Evolutionary conservation across 2,888 invertebrate genomes (phyloP).

Genomic region (Stegophylla sp.): DNA sequence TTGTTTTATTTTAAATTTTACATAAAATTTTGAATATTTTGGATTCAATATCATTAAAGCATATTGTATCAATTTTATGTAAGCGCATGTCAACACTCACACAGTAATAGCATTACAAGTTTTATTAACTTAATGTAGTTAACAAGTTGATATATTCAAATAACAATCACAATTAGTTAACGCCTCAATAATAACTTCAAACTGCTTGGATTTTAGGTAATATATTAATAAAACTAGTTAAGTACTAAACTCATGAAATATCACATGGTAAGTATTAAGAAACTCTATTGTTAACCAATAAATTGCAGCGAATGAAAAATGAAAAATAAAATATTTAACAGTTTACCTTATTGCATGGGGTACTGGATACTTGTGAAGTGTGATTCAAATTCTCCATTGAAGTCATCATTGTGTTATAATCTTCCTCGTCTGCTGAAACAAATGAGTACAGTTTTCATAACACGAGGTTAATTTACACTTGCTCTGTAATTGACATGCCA

Average conservation of each 20-base stretch:
- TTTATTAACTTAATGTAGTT: background rate
- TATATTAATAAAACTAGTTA: too few species aligned
- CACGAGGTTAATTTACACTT: background rate
- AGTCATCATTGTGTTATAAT: constrained; percentile 43
- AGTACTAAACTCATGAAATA: background rate
- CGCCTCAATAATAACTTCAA: too few species aligned
- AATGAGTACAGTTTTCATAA: background rate
- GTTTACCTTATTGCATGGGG: constrained; percentile 48
- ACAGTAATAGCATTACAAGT: background rate
- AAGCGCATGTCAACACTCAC: background rate
- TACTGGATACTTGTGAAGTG: constrained; percentile 44
- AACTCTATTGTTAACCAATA: background rate
- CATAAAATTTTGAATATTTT: background rate
- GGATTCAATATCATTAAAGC: background rate
- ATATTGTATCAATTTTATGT: background rate
- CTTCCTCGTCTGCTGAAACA: constrained; percentile 55
- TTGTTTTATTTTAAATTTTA: background rate
- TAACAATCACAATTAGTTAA: background rate
- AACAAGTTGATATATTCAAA: background rate
- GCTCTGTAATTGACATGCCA: constrained; percentile 30
- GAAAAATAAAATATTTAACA: background rate
- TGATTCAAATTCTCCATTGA: constrained; percentile 54
- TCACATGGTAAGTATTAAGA: background rate
- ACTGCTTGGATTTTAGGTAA: too few species aligned
- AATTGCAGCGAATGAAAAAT: background rate